Conservation (phyloP, 1,140 invertebrate genomes). For the Epicauta chinensis region DNA sequence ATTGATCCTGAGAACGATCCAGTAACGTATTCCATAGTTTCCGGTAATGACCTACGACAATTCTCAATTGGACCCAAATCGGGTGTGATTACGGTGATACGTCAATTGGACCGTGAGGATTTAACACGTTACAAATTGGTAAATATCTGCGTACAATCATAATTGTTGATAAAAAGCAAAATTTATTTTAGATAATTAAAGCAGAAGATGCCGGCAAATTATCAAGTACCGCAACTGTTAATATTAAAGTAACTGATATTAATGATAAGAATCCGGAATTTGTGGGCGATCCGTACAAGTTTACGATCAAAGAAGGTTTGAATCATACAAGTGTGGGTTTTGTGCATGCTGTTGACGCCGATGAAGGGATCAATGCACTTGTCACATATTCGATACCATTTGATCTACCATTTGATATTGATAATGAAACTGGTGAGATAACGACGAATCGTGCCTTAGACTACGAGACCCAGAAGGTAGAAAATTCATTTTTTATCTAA, state of each 20-base stretch:
- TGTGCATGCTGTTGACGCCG: constrained; percentile 77
- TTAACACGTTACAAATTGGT: constrained; percentile 78
- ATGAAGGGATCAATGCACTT: constrained; percentile 62
- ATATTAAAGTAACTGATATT: constrained; percentile 83
- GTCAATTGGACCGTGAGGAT: constrained; percentile 79
- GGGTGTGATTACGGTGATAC: constrained; percentile 75
- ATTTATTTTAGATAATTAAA: constrained; percentile 57
- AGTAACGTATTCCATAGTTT: constrained; percentile 76
- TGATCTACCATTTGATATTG: constrained; percentile 72
- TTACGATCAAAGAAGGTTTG: constrained; percentile 75
- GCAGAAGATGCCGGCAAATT: constrained; percentile 81
- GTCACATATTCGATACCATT: constrained; percentile 65
- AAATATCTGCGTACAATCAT: constrained; percentile 33
- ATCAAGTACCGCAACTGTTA: constrained; percentile 73
- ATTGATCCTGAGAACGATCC: constrained; percentile 83
- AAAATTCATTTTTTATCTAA: too few species aligned
- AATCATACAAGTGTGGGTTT: constrained; percentile 62
- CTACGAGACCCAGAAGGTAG: constrained; percentile 73
- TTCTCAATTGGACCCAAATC: constrained; percentile 77
- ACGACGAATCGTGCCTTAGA: constrained; percentile 69
- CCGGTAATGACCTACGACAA: constrained; percentile 78
- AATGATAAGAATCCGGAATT: constrained; percentile 87
- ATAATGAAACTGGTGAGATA: constrained; percentile 72
- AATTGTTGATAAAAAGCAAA: background rate
- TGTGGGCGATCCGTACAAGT: constrained; percentile 67